phyloP scores from a whole-genome alignment of 2,113 vertebrate species.

The Protobothrops flavoviridis region DNA sequence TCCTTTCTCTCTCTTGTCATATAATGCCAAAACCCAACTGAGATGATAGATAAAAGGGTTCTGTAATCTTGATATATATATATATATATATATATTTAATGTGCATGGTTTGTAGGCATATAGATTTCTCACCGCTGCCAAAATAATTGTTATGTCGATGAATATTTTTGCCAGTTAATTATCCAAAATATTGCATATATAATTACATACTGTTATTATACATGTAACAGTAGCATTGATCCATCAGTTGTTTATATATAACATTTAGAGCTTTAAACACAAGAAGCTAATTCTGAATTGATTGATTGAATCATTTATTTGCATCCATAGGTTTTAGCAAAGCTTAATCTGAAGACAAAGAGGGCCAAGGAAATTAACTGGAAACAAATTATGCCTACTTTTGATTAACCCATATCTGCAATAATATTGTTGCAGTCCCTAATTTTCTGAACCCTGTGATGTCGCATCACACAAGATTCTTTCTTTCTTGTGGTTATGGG shows the following conservation, averaged over 20 bases:
- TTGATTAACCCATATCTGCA: slow-evolving; percentile 64
- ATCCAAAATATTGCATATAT: slow-evolving; percentile 75
- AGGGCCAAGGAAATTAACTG: slow-evolving; percentile 69
- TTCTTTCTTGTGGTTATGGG: not conserved
- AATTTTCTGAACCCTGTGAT: slow-evolving; percentile 51
- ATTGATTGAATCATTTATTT: not conserved
- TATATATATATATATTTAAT: slow-evolving; percentile 61
- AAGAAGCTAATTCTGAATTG: slow-evolving; percentile 57
- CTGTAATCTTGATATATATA: slow-evolving; percentile 59
- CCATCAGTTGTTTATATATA: slow-evolving; percentile 67
- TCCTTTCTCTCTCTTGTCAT: slow-evolving; percentile 58
- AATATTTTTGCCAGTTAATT: slow-evolving; percentile 74
- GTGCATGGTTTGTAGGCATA: slow-evolving; percentile 68
- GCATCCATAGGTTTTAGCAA: not conserved
- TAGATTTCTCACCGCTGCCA: slow-evolving; percentile 52
- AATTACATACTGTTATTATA: slow-evolving; percentile 74
- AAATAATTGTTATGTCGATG: slow-evolving; percentile 66
- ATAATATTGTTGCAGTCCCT: slow-evolving; percentile 52
- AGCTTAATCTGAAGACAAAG: slow-evolving; percentile 55
- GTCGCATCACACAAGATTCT: slow-evolving; percentile 51
- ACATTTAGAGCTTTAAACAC: slow-evolving; percentile 72
- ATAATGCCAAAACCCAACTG: slow-evolving; percentile 51
- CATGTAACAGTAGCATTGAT: slow-evolving; percentile 78
- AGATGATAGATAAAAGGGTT: slow-evolving; percentile 64
- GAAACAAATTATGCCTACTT: slow-evolving; percentile 68